A percentile compares a stretch with the other conserved stretches of the same genome.
phyloP scores from a whole-genome alignment of 2,888 invertebrate genomes.

The Encarsia formosa region DNA sequence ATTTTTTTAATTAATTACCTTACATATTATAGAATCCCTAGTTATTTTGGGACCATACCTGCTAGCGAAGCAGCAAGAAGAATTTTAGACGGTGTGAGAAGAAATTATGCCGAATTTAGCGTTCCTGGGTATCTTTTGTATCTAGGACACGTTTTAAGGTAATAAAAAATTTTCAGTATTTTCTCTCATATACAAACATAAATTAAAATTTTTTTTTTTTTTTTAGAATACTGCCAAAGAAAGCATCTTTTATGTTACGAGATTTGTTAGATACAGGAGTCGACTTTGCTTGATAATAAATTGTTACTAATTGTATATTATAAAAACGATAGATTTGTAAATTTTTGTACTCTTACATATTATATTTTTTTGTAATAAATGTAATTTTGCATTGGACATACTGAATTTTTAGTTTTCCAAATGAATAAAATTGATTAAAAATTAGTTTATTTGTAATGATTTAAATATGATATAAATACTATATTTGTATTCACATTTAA shows the following conservation, averaged over 20 bases:
- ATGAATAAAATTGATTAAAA: no score
- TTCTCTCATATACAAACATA: not conserved
- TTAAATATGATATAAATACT: no score
- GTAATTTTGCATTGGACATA: no score
- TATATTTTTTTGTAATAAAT: no score
- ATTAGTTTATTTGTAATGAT: no score
- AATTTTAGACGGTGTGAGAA: constrained; percentile 61
- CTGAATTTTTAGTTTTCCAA: no score
- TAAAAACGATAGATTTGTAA: no score
- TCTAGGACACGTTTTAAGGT: constrained; percentile 57
- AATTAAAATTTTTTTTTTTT: not conserved
- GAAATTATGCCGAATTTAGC: constrained; percentile 62
- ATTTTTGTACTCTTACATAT: no score
- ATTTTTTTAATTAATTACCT: not conserved
- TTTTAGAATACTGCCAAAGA: constrained; percentile 58
- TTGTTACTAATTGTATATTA: no score
- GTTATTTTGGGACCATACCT: constrained; percentile 63
- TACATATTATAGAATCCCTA: constrained; percentile 58
- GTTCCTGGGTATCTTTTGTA: constrained; percentile 61
- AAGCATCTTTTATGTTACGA: constrained; percentile 59
- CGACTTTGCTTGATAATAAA: constrained; percentile 56
- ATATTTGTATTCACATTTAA: no score
- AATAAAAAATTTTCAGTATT: constrained; percentile 8
- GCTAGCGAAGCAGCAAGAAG: constrained; percentile 57
- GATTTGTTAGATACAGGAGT: constrained; percentile 64